Evolutionary conservation across 2,888 invertebrate species (phyloP), one percentile per base, ranked within the genome.

Genomic region (Ichneumoninae sp.): DNA sequence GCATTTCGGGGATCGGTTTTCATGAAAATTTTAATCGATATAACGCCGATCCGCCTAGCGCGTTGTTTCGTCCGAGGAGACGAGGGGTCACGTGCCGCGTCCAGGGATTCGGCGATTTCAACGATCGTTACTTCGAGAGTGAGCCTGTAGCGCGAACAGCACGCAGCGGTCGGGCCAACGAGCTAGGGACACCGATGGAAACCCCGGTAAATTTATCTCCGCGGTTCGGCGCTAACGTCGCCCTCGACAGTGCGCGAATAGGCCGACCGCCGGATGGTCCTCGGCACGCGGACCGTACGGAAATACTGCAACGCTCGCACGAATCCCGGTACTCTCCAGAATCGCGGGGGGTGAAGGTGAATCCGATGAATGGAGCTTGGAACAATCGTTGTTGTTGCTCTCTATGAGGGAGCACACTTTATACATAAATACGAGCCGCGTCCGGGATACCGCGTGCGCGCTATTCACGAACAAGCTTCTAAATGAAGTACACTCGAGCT

Each of bases 131-230:
- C 76, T 66, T 76, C 52, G 52, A 44, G 44, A 13, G 44, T 4
- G 44, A 54, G 50, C 76, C 54, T 52, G 52, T 40, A 7, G 26
- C n/a, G 76, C 52, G 76, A 76, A 66, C 50, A 54, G 54, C 65
- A 76, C 54, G 66, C 54, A 66, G 65, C n/a, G 33, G 30, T 76
- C 66, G 65, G 26, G 26, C 40, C 26, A 54, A 66, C 76, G 66
- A 66, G 52, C 66, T n/a, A 16, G 66, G 52, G 36, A 44, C 72
- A 80, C 68, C 72, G 66, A 57, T 71, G 44, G 60, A 76, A 75
- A 72, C 72, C 52, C 68, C 52, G 68, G 70, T 52, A 74, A 84
- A 86, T 86, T 86, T 86, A 84, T 86, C 74, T 84, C 71, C 80
- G 72, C 40, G 84, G 80, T 78, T 74, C 86, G 68, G 44, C 70